phyloP scores from a whole-genome alignment of 2,797 vertebrate species.

The Mionectes olivaceus region DNA sequence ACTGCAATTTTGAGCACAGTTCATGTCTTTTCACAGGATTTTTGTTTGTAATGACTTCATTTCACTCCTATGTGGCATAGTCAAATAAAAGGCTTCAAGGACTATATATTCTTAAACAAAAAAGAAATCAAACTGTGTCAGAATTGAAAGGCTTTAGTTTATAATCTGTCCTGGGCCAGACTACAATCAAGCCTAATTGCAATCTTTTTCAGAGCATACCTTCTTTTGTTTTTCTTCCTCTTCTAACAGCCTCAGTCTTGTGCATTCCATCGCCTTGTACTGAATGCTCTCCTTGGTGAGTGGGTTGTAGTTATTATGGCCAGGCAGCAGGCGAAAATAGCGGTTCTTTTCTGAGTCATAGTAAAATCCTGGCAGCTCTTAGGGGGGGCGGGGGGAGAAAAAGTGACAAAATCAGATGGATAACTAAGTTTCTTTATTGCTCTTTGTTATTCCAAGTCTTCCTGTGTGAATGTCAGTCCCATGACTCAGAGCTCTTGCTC shows the following conservation, averaged over 20 bases:
- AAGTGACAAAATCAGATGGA: background rate
- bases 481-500: background rate
- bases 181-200: background rate
- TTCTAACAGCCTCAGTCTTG: slow-evolving; percentile 84
- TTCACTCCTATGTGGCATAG: background rate
- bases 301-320: slow-evolving; percentile 97
- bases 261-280: slow-evolving; percentile 84
- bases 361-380: slow-evolving; percentile 96
- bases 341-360: slow-evolving; percentile 95
- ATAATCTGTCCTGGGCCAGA: background rate
- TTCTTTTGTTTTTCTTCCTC: slow-evolving; percentile 87
- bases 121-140: background rate
- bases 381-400: background rate
- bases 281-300: slow-evolving; percentile 90
- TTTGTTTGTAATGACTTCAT: background rate
- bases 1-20: background rate
- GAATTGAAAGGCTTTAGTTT: background rate
- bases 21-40: background rate
- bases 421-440: background rate
- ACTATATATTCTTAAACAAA: background rate
- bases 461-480: background rate
- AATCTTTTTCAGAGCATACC: slow-evolving; percentile 72
- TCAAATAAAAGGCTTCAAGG: background rate
- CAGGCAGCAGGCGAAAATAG: slow-evolving; percentile 94
- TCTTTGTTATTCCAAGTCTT: background rate